These are phyloP conservation scores for Tipula confusa DNA, from an alignment of 2,888 invertebrate species.

Conservation along the genomic window DNA sequence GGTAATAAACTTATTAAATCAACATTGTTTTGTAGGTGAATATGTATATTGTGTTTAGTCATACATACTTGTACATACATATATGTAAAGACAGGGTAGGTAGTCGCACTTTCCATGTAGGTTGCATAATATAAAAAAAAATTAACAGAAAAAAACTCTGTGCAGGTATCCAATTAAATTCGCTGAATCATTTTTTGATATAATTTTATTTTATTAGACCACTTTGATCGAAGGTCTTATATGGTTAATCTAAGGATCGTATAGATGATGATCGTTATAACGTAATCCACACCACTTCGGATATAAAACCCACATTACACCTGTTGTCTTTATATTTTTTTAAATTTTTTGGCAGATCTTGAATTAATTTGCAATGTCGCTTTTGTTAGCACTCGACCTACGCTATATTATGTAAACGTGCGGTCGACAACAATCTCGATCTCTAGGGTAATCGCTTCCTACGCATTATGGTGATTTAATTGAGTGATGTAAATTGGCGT, in stretches of 20 bases:
- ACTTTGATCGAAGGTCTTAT: background rate
- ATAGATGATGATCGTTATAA: too few relatives aligned
- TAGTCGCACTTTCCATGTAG: background rate
- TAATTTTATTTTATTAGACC: background rate
- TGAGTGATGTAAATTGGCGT: background rate
- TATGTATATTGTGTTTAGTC: background rate
- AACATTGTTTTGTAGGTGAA: background rate
- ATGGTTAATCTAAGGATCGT: too few relatives aligned
- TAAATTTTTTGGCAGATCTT: background rate
- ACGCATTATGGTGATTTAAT: background rate
- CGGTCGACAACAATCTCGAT: background rate
- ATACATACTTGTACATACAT: too few relatives aligned
- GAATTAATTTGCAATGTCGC: background rate
- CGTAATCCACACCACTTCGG: background rate
- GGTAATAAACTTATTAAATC: background rate
- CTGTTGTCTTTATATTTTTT: background rate
- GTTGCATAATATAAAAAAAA: background rate
- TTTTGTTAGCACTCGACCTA: background rate
- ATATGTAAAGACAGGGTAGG: background rate
- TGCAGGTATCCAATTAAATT: background rate
- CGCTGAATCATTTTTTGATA: background rate
- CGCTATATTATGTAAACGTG: background rate
- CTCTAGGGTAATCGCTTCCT: background rate
- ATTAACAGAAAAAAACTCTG: too few relatives aligned
- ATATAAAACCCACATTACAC: background rate